Base-by-base conservation (phyloP, 2,113 vertebrate genomes). In the Circaetus gallicus region DNA sequence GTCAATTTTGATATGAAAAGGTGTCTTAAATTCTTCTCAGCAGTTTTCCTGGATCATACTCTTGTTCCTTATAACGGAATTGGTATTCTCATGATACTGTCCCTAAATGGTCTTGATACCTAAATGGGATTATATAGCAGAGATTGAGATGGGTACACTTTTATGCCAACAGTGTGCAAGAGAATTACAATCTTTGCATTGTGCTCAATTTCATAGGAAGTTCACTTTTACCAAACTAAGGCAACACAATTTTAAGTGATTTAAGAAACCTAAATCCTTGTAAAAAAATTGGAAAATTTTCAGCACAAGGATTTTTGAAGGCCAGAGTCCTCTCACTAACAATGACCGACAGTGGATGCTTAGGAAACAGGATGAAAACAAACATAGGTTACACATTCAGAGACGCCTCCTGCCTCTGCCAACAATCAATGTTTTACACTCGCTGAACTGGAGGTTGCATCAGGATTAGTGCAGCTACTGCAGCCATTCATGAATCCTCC, bases 271-370 rank as follows among this genome's bases (percentile, higher is more conserved):
- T 42, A 22, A 69, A 66, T 78, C 28, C 6, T 58, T 73, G 15
- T 78, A 16, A 45, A 55, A 55, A 52, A 95, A 42, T 8, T 42
- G 38, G 29, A 42, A 94, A 53, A 55, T 24, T 1, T 79, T 85
- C 13, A 59, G 9, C 22, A 25, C 8, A 13, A 63, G n/a, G 28
- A 8, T 20, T 93, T 83, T 55, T 84, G 81, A 79, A 85, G 38
- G 16, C n/a, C 22, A 4, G 1, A 63, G 32, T 91, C 26, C 38
- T 78, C 52, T 72, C 62, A 20, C 26, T 59, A 21, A 21, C 38
- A 24, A 10, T 16, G 16, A 43, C 24, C 0, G 0, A 20, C 5
- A 47, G 20, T 2, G 0, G 3, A 49, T 58, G 16, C 24, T 63
- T 65, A 58, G 50, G 45, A 58, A 61, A 31, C 10, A 21, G 26